Evolutionary conservation across 2,888 invertebrate species (phyloP), one percentile per base, ranked within the genome.

Genomic region (Pristionchus japonicus): DNA sequence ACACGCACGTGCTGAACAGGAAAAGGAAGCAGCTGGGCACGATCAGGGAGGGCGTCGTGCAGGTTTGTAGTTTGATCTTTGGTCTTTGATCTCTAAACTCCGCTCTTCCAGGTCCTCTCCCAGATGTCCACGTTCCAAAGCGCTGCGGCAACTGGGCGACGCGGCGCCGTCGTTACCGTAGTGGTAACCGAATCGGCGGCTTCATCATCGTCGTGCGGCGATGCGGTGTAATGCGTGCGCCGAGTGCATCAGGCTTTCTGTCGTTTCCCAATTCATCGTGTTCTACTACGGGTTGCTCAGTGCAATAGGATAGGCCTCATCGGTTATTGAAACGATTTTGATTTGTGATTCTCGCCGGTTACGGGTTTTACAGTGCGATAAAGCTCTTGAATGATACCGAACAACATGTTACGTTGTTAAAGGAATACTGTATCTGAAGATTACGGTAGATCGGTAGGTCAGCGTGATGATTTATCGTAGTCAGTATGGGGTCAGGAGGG

Each of bases 21-120:
- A 90, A 91, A 67, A 89, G 86, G 64, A 90, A 88, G 43, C 90
- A 91, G 64, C 67, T 91, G 43, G 87, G 86, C 70, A 91, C 90
- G 20, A 91, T 91, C 43, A 82, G 90, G 20, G 90, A 88, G 17
- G 91, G 91, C 0, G 91, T 90, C 17, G 88, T 90, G 61, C 91
- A 91, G 91, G 91, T 91, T 34, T 34, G 57, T n/a, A n/a, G 82
- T 77, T 27, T 52, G 27, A 20, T 34, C 34, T 52, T 49, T 83
- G 52, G 34, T 34, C 27, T 82, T 64, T 64, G 40, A 27, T 64
- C 40, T 64, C 15, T 20, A 40, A 31, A 11, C 67, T 20, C 3
- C 4, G 37, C 17, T 9, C 7, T 70, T 84, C 23, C 83, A 85
- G 85, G 64, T 85, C 23, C 85, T 85, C n/a, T 85, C 85, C 1